Base-by-base conservation (phyloP, 2,888 invertebrate species). In the Eilema depressum region DNA sequence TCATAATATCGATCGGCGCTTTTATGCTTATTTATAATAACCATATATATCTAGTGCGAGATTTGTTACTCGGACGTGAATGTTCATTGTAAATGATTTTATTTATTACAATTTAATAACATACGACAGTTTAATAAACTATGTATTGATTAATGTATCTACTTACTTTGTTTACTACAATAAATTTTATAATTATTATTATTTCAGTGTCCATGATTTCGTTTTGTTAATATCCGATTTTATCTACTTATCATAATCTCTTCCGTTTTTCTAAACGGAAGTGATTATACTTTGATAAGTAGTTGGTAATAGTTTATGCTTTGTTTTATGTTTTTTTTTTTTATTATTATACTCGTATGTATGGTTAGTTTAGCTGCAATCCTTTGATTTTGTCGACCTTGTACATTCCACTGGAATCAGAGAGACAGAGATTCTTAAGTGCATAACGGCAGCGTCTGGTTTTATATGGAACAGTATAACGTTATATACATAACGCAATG, bases 1-100 rank as follows among this genome's bases (percentile, higher is more conserved):
- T 86, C 83, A 69, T 65, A 41, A 64, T 69, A 62, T 64, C 41
- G 47, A 74, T 63, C 68, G 69, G 75, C 64, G 63, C 63, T 26
- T 62, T 65, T 68, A 56, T 71, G 2, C 12, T 57, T 57, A 66
- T 63, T 63, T 41, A 53, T 64, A 53, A 28, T 12, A 5, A 12
- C 26, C 14, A 59, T 59, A 59, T 59, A 25, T 25, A 25, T 25
- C 12, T 23, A 25, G 25, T 25, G 23, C 7, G 20, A 10, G 53
- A 53, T 53, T n/a, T 53, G n/a, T 47, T 17, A 17, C 4, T 47
- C 10, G 10, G n/a, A 53, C 2, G 53, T 53, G 53, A 53, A n/a
- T 47, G 47, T 47, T 47, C 37, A 63, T 63, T 26, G n/a, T 63
- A 63, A 41, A 41, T 7, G 33, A 7, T 33, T 33, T 33, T 33